phyloP scores from a whole-genome alignment of 2,888 invertebrate species.

The Calliphora vomitoria region DNA sequence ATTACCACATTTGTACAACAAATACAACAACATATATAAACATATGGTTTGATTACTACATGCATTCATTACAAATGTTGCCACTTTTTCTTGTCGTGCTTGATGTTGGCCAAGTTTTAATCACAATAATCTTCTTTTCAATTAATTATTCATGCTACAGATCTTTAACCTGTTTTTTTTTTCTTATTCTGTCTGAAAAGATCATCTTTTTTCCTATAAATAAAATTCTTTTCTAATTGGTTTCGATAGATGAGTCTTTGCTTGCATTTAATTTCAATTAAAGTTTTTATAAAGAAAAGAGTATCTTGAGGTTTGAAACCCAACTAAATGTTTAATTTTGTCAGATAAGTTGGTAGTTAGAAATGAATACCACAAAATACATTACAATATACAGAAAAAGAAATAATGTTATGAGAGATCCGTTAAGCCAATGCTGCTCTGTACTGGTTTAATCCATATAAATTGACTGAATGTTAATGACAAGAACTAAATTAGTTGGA shows the following conservation, averaged over 20 bases:
- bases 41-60: slow-evolving; percentile 23
- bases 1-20: slow-evolving; percentile 41
- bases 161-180: slow-evolving; percentile 43
- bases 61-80: slow-evolving; percentile 40
- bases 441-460: no score
- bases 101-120: slow-evolving; percentile 43
- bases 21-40: slow-evolving; percentile 30
- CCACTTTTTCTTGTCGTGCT: slow-evolving; percentile 12
- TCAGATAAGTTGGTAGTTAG: no score
- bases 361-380: no score
- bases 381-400: no score
- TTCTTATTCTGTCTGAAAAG: background rate
- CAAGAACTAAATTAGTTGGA: no score
- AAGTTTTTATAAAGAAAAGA: slow-evolving; percentile 18
- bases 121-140: slow-evolving; percentile 42
- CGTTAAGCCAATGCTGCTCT: no score
- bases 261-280: background rate
- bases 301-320: slow-evolving; percentile 29
- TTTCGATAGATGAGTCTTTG: background rate
- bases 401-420: no score
- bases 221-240: slow-evolving; percentile 42
- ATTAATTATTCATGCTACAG: slow-evolving; percentile 45
- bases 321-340: background rate
- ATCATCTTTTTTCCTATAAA: slow-evolving; percentile 24
- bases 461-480: no score